Percentiles rank a stretch among this genome's conserved stretches.
phyloP scores from a whole-genome alignment of 2,113 vertebrate species.

The Embiotoca jacksoni region DNA sequence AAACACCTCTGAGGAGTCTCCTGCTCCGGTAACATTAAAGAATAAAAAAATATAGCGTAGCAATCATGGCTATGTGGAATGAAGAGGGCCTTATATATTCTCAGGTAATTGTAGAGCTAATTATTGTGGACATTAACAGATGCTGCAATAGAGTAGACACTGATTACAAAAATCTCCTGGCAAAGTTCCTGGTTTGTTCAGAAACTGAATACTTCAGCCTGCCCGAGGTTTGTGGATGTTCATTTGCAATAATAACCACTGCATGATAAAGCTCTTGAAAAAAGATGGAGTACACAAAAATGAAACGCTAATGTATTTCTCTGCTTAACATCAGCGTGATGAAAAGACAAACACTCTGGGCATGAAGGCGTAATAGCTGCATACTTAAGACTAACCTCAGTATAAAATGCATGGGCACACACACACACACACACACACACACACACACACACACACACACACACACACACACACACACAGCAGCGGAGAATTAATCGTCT shows the following conservation, averaged over 20 bases:
- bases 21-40: neutral
- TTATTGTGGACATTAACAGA: constrained; percentile 65
- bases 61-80: constrained; percentile 14
- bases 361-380: constrained; percentile 1
- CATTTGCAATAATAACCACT: constrained; percentile 42
- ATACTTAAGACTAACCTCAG: constrained; percentile 5
- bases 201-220: constrained; percentile 39
- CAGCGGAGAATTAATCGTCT: constrained; percentile 49
- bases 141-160: constrained; percentile 59
- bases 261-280: constrained; percentile 45
- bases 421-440: neutral
- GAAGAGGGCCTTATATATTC: constrained; percentile 32
- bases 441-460: neutral
- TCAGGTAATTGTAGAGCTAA: constrained; percentile 54
- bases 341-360: constrained; percentile 29
- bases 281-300: constrained; percentile 42
- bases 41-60: constrained; percentile 6
- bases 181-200: constrained; percentile 50
- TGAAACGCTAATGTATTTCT: constrained; percentile 30
- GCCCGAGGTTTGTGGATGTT: constrained; percentile 28
- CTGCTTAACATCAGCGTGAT: constrained; percentile 6
- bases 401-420: neutral
- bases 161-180: constrained; percentile 66
- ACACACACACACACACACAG: neutral
- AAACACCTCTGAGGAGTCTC: neutral